phyloP scores from a whole-genome alignment of 2,113 vertebrate genomes.

The Cygnus buccinator region DNA sequence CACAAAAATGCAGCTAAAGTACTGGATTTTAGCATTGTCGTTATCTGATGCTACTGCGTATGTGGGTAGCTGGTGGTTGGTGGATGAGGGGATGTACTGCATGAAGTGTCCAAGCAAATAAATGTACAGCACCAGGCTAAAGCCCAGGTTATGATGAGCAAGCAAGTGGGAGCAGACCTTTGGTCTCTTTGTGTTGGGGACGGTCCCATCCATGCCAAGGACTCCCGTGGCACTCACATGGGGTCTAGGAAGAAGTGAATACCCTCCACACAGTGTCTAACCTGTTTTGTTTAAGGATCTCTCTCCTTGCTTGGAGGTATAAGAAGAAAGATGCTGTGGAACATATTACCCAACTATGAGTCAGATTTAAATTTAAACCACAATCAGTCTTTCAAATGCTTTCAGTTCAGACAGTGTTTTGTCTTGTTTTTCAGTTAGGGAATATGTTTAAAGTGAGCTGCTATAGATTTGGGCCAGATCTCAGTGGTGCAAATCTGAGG shows the following conservation, averaged over 20 bases:
- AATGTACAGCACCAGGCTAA: neutral
- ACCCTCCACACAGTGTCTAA: neutral
- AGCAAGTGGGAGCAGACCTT: neutral
- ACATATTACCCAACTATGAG: constrained; percentile 39
- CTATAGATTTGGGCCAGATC: constrained; percentile 40
- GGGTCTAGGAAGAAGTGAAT: neutral
- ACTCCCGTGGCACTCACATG: rapidly evolving
- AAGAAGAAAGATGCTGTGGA: constrained; percentile 43
- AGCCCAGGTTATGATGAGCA: neutral
- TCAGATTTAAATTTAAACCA: constrained; percentile 67
- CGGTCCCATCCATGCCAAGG: rapidly evolving
- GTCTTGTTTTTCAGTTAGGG: constrained; percentile 57
- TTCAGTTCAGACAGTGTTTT: constrained; percentile 54
- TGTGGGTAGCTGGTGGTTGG: neutral
- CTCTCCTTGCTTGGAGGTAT: neutral
- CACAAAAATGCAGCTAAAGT: neutral
- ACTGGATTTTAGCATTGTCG: neutral
- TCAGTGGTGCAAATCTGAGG: neutral
- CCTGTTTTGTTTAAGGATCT: neutral
- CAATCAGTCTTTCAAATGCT: constrained; percentile 23
- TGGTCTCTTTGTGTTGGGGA: neutral
- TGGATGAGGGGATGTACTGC: neutral
- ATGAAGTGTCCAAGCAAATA: neutral
- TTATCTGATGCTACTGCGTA: neutral
- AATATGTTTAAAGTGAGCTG: neutral